A percentile compares a stretch with the other conserved stretches of the same genome.
Conservation (phyloP, 30 jellyfish, hydroid and myxozoan species). For the Aurelia aurita region DNA sequence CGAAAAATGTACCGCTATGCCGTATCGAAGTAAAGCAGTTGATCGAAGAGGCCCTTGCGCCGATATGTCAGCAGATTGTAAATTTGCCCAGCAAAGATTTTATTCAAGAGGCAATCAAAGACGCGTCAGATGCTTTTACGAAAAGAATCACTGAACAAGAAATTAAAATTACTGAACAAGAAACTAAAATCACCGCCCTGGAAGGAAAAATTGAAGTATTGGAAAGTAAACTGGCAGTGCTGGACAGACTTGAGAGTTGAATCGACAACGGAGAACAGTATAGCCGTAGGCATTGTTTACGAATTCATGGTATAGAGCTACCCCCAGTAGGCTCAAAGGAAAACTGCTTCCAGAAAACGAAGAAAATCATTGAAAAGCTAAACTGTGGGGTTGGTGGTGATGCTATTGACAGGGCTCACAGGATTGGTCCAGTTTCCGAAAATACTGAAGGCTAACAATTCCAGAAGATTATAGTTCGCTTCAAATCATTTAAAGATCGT, state of each 20-base stretch:
- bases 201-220: not conserved
- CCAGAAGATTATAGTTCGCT: constrained; percentile 13
- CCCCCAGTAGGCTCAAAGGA: constrained; percentile 23
- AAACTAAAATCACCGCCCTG: not conserved
- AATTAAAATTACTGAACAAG: constrained; percentile 2
- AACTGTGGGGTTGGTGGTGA: constrained; percentile 12
- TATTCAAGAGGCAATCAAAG: constrained; percentile 13
- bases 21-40: constrained; percentile 15
- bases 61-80: constrained; percentile 25
- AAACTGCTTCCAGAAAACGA: constrained; percentile 15
- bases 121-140: constrained; percentile 1
- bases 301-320: constrained; percentile 6
- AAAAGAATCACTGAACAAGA: constrained; percentile 10
- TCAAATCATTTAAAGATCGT: constrained; percentile 28
- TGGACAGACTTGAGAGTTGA: not conserved
- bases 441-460: not conserved
- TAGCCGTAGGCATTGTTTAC: constrained; percentile 22
- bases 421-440: constrained; percentile 11
- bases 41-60: constrained; percentile 37
- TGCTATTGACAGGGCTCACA: constrained; percentile 28
- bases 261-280: constrained; percentile 21
- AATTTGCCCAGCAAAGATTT: constrained; percentile 30
- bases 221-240: no score
- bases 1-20: constrained; percentile 30
- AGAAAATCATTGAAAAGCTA: constrained; percentile 9